These are phyloP conservation scores for Coremacera marginata DNA, from an alignment of 2,888 invertebrate genomes.

Conservation along the genomic window DNA sequence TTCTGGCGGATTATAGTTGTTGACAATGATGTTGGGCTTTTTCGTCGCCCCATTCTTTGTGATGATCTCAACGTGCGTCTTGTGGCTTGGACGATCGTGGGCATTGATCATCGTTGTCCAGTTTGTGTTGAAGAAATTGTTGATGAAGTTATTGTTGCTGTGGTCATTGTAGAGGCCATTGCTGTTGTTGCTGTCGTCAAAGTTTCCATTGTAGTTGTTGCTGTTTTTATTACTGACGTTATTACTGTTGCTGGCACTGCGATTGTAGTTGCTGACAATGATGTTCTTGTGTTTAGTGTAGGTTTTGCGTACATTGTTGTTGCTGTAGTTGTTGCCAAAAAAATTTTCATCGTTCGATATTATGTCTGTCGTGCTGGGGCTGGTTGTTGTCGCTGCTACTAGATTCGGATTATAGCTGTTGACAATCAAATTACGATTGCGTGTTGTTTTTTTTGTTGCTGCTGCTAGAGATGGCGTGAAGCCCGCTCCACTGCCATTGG, in stretches of 20 bases:
- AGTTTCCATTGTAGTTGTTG: slow-evolving; percentile 48
- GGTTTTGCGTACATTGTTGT: slow-evolving; percentile 59
- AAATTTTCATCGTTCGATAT: slow-evolving; percentile 49
- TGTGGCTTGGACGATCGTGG: slow-evolving; percentile 73
- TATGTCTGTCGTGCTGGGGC: slow-evolving; percentile 49
- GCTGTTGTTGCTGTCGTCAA: slow-evolving; percentile 21
- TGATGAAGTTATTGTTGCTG: slow-evolving; percentile 52
- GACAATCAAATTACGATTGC: slow-evolving; percentile 68
- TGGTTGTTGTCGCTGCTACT: slow-evolving; percentile 55
- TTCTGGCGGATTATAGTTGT: slow-evolving; percentile 71
- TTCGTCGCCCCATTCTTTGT: slow-evolving; percentile 77
- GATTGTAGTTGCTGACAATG: slow-evolving; percentile 65
- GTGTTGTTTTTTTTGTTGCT: slow-evolving; percentile 54
- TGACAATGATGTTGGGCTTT: slow-evolving; percentile 75
- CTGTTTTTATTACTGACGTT: slow-evolving; percentile 41
- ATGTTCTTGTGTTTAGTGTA: slow-evolving; percentile 68
- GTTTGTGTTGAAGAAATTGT: slow-evolving; percentile 65
- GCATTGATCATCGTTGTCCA: slow-evolving; percentile 59
- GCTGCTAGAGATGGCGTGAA: slow-evolving; percentile 41
- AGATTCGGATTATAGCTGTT: slow-evolving; percentile 67
- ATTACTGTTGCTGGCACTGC: slow-evolving; percentile 43
- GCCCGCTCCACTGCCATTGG: slow-evolving; percentile 21
- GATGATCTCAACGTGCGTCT: slow-evolving; percentile 77
- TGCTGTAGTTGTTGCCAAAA: slow-evolving; percentile 49
- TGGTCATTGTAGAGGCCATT: slow-evolving; percentile 35